Evolutionary conservation across 2,888 invertebrate genomes (phyloP).

Genomic region (Cecidostiba fungosa): DNA sequence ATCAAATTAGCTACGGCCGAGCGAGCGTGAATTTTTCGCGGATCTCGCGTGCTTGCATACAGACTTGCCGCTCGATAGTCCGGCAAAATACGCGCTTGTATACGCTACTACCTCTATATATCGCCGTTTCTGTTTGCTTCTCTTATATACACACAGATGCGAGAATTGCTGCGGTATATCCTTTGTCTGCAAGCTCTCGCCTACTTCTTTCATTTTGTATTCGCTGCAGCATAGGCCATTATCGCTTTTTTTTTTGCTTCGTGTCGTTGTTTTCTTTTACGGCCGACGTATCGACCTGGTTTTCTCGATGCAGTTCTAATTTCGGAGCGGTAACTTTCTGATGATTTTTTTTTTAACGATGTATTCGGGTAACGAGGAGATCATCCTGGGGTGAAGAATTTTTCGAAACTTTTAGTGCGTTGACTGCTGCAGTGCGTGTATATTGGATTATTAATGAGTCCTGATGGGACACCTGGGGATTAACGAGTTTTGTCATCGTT

Average conservation of each 20-base stretch:
- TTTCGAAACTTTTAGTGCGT: too few species aligned
- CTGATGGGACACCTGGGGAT: too few species aligned
- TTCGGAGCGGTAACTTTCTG: background rate
- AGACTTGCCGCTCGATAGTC: background rate
- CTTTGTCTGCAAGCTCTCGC: background rate
- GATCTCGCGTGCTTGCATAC: background rate
- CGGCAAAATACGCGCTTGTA: background rate
- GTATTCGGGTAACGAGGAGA: too few species aligned
- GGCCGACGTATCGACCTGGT: background rate
- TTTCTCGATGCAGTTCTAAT: too few species aligned
- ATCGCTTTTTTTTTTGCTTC: background rate
- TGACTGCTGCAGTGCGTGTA: too few species aligned
- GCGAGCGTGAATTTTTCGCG: background rate
- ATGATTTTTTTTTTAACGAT: background rate
- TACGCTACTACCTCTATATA: background rate
- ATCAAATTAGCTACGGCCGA: background rate
- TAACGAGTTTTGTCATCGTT: too few species aligned
- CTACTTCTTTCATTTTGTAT: slow-evolving; percentile 2
- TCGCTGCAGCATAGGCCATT: background rate
- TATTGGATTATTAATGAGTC: too few species aligned
- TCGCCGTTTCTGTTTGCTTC: background rate
- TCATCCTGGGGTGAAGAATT: too few species aligned
- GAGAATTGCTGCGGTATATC: background rate
- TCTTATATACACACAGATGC: background rate
- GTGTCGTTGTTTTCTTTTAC: background rate